Base-by-base conservation (phyloP, 1,140 invertebrate genomes). In the Heliconius melpomene region DNA sequence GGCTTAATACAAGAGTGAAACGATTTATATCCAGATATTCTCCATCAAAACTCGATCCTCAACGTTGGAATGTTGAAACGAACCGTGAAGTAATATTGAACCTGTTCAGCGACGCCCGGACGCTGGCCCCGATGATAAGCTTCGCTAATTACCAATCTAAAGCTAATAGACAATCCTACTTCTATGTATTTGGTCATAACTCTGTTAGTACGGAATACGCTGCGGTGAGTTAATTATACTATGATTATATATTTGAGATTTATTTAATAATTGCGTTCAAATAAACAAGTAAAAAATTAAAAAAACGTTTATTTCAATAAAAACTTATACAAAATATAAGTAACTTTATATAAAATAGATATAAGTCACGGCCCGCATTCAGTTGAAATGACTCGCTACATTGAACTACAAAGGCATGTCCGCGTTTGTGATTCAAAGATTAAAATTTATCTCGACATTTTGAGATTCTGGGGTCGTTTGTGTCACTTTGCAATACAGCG, bases 151-250 rank as follows among this genome's bases (percentile, higher is more conserved):
- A 97, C 88, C 97, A 97, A 89, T 96, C 96, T 11, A 95, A 95
- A 81, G 95, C 96, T n/a, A 97, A 97, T 92, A 95, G 95, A 1
- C 96, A 96, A 83, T 96, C 96, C 74, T 99, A 97, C 91, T 98
- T 98, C 95, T 98, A 98, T 89, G 97, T 98, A 36, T 98, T 98
- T 89, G 96, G 96, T 60, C 97, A 99, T 87, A 97, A 97, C 79
- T 97, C 97, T 6, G 95, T 96, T 79, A 96, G 96, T 70, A 97
- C 97, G 75, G 96, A 97, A 72, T 97, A 96, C 89, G 95, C 96
- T 26, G 93, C 95, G 83, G 97, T 97, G 93, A 96, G 96, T 66
- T 29, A 29, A 26, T 5, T 66, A 36, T 36, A 7, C 32, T 36
- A 36, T 36, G 6, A 36, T 36, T 36, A 36, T 36, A 7, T 36